Evolutionary conservation across 2,888 invertebrate genomes (phyloP).

Genomic region (Lissocephala sabroskyi): DNA sequence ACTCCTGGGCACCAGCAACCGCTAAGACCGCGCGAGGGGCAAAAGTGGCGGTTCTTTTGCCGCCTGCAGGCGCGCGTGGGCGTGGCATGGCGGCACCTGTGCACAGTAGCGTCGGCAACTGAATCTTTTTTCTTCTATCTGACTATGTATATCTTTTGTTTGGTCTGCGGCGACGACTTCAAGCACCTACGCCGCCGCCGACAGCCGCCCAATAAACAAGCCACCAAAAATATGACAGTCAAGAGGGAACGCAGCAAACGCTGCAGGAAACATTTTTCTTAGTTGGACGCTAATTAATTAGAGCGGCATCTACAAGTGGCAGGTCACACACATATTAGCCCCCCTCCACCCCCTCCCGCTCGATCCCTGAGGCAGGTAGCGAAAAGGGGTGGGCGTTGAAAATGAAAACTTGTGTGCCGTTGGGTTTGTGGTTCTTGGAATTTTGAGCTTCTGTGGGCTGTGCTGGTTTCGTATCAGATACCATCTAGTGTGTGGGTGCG

Average conservation of each 20-base stretch:
- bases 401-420: too few species aligned
- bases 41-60: conserved; percentile 20
- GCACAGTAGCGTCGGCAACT: conserved; percentile 16
- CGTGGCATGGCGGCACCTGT: too few species aligned
- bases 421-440: too few species aligned
- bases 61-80: too few species aligned
- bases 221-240: conserved; percentile 56
- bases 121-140: conserved; percentile 2
- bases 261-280: conserved; percentile 61
- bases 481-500: too few species aligned
- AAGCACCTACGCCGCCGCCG: conserved; percentile 13
- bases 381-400: too few species aligned
- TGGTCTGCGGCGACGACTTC: conserved; percentile 1
- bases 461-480: too few species aligned
- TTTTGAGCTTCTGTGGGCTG: too few species aligned
- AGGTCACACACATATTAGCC: too few species aligned
- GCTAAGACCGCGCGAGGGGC: background rate
- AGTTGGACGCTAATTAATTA: conserved; percentile 63
- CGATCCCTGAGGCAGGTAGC: too few species aligned
- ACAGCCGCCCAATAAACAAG: conserved; percentile 38
- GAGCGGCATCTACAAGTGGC: background rate
- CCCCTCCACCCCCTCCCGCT: too few species aligned
- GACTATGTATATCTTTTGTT: conserved; percentile 7
- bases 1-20: too few species aligned
- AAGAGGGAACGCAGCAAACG: conserved; percentile 2